Evolutionary conservation across 2,113 vertebrate genomes (phyloP).

Genomic region (Seriola quinqueradiata): DNA sequence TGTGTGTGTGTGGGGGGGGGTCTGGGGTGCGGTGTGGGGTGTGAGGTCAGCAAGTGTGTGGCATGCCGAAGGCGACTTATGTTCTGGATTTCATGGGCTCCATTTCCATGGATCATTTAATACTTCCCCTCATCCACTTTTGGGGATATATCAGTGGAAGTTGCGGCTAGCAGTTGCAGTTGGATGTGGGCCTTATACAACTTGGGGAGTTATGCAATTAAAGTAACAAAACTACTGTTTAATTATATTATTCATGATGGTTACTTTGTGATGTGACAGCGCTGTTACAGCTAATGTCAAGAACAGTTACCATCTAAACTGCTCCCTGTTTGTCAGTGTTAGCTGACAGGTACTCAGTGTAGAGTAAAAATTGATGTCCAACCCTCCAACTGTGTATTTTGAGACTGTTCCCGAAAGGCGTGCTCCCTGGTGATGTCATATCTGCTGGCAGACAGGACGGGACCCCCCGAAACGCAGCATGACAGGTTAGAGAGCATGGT

Average conservation of each 20-base stretch:
- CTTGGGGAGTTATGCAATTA: constrained; percentile 52
- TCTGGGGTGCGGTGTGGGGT: constrained; percentile 49
- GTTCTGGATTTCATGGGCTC: constrained; percentile 68
- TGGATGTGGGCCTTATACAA: constrained; percentile 53
- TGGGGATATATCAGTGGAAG: constrained; percentile 47
- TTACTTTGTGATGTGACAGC: constrained; percentile 14
- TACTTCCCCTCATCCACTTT: constrained; percentile 62
- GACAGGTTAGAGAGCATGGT: constrained; percentile 68
- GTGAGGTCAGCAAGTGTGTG: constrained; percentile 62
- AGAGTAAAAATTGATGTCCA: constrained; percentile 31
- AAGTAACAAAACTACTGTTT: constrained; percentile 46
- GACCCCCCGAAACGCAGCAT: constrained; percentile 61
- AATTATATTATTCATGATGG: constrained; percentile 10
- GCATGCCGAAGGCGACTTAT: constrained; percentile 67
- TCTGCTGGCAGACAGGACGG: constrained; percentile 63
- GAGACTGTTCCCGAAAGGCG: constrained; percentile 48
- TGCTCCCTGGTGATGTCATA: constrained; percentile 61
- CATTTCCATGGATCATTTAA: constrained; percentile 77
- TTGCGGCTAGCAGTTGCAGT: constrained; percentile 27
- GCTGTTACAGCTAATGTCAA: constrained; percentile 13
- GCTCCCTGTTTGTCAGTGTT: constrained; percentile 30
- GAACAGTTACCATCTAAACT: constrained; percentile 24
- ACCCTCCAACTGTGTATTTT: constrained; percentile 45
- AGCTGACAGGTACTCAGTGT: constrained; percentile 38
- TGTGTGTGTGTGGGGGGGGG: neutral